Evolutionary conservation across 2,113 vertebrate species (phyloP).

Genomic region (Clarias batrachus): DNA sequence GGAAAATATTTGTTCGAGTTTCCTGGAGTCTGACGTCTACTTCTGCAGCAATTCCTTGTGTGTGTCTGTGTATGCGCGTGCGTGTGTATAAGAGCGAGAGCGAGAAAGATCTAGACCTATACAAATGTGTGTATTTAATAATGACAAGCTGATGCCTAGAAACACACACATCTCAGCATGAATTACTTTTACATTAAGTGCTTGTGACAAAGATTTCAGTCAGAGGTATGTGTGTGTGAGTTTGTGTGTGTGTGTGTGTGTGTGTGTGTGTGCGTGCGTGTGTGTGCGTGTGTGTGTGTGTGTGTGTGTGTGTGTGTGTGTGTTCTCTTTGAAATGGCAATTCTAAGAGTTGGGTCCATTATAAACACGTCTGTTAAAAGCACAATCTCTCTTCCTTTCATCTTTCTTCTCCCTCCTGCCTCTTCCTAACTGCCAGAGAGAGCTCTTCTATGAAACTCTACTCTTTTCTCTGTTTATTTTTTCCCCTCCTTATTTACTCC

Average conservation of each 20-base stretch:
- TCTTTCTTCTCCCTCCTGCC: not conserved
- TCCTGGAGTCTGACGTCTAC: constrained; percentile 4
- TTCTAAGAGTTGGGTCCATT: constrained; percentile 36
- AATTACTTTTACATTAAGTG: constrained; percentile 8
- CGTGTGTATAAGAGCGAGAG: not conserved
- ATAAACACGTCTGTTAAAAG: constrained; percentile 61
- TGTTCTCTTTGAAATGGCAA: constrained; percentile 22
- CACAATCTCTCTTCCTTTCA: constrained; percentile 61
- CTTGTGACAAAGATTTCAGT: constrained; percentile 11
- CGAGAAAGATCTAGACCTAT: not conserved
- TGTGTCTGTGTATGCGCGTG: not conserved
- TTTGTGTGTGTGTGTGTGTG: constrained; percentile 28
- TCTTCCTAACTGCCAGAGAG: not conserved
- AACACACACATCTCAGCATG: constrained; percentile 15
- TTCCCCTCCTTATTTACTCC: not conserved
- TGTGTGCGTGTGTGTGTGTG: constrained; percentile 23
- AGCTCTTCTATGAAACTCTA: not conserved
- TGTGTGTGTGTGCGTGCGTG: constrained; percentile 28
- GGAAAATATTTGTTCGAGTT: constrained; percentile 17
- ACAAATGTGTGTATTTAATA: constrained; percentile 16
- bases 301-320: constrained; percentile 44
- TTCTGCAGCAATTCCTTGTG: constrained; percentile 1
- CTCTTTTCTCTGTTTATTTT: not conserved
- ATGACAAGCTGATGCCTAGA: constrained; percentile 1
- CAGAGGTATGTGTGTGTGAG: constrained; percentile 10